These are phyloP conservation scores for Procambarus clarkii DNA, from an alignment of 1,140 invertebrate species.

Conservation along the genomic window DNA sequence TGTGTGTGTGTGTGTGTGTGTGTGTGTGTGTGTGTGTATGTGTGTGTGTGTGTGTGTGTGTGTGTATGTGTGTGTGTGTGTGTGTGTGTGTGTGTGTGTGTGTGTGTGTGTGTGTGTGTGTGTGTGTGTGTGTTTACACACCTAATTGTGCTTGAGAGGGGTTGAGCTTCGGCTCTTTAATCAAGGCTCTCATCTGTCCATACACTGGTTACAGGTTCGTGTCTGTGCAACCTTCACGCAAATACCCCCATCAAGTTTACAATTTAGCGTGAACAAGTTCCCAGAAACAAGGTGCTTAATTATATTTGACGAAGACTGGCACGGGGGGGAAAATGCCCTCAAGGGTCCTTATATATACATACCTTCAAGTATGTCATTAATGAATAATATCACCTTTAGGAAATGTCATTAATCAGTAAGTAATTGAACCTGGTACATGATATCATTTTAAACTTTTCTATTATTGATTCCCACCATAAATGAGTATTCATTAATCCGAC, in stretches of 20 bases:
- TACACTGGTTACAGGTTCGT: no score
- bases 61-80: no score
- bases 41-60: no score
- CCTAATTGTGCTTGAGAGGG: no score
- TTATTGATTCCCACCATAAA: no score
- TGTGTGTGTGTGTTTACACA: not conserved
- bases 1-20: not conserved
- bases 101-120: not conserved
- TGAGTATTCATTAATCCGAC: no score
- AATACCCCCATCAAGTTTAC: not conserved
- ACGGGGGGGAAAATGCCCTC: not conserved
- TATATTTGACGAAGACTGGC: not conserved
- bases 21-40: not conserved
- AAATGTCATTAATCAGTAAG: not conserved
- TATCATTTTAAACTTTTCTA: no score
- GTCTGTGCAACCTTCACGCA: not conserved
- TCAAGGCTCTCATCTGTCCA: no score
- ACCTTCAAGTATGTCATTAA: not conserved
- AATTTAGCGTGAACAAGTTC: not conserved
- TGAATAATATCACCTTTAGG: not conserved
- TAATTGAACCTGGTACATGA: no score
- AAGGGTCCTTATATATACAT: not conserved
- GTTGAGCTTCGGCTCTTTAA: no score
- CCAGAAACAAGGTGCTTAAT: not conserved
- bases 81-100: not conserved